Percentiles rank a stretch among this genome's conserved stretches.
Conservation (phyloP, 2,888 invertebrate genomes). For the Eupithecia centaureata region DNA sequence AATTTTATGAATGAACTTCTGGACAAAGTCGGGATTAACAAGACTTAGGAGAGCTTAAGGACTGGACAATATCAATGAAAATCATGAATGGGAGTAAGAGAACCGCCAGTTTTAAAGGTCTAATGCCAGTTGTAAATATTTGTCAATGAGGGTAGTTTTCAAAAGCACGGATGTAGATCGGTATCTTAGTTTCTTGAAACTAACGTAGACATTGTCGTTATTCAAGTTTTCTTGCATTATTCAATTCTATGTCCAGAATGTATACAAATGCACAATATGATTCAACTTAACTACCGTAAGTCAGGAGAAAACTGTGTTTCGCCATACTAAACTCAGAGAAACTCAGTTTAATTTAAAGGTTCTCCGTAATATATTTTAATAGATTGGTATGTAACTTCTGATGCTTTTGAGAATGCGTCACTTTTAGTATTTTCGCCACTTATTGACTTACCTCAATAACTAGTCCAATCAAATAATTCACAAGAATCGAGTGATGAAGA, state of each 20-base stretch:
- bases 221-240: conserved; percentile 6
- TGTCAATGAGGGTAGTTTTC: conserved; percentile 61
- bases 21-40: conserved; percentile 53
- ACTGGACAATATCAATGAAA: conserved; percentile 57
- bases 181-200: conserved; percentile 27
- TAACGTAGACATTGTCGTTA: conserved; percentile 2
- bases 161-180: conserved; percentile 44
- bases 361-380: no score
- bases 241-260: not conserved
- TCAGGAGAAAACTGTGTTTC: not conserved
- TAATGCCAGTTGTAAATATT: conserved; percentile 75
- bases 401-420: no score
- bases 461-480: no score
- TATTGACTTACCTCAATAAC: no score
- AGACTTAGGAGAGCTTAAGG: conserved; percentile 40
- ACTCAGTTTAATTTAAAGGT: not conserved
- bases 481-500: no score
- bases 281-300: not conserved
- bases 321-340: not conserved
- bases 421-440: no score
- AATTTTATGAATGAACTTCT: conserved; percentile 55
- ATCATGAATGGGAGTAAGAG: conserved; percentile 48
- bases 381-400: no score
- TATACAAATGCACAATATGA: not conserved
- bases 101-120: conserved; percentile 42